Evolutionary conservation across 2,797 vertebrate genomes (phyloP), one percentile per base, ranked within the genome.

Genomic region (Xyrichtys novacula): DNA sequence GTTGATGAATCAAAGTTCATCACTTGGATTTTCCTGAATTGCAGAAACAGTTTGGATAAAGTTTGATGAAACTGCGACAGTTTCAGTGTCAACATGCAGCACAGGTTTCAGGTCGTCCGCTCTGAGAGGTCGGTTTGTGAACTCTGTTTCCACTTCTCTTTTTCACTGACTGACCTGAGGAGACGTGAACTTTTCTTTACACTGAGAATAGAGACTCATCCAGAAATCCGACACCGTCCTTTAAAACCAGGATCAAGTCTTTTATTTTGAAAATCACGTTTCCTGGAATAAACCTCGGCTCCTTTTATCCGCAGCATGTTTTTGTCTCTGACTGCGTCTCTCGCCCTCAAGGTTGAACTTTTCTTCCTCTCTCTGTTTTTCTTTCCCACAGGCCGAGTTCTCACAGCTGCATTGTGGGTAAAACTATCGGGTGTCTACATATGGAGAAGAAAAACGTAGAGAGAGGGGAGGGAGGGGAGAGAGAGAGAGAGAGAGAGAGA

Each of bases 401-500:
- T 66, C 81, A 84, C 85, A 87, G 84, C 47, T 80, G 87, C 82
- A 88, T 75, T 85, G 49, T 88, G 88, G 88, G 88, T 83, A 85
- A 78, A 80, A 83, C 54, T 72, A 85, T 85, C 82, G 74, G 68
- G 81, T 83, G 60, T 87, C 88, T 14, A 34, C 73, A 59, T 62
- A 65, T 46, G 58, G 39, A 43, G 49, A 10, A 26, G 9, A 69
- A 19, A 19, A 29, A 50, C 14, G n/a, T n/a, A 34, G 28, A 53
- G 17, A 34, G 22, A 65, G 50, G 52, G 50, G 26, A 32, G 23
- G 32, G 7, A n/a, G 1, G 22, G 11, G 3, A 16, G 36, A 0
- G 26, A 20, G 19, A 26, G 8, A 3, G 12, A 20, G 28, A 20
- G 20, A 11, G 19, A 22, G 42, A 14, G 20, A 38, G 7, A 8